Conservation (phyloP, 2,888 invertebrate genomes). For the Bruchidius siliquastri region DNA sequence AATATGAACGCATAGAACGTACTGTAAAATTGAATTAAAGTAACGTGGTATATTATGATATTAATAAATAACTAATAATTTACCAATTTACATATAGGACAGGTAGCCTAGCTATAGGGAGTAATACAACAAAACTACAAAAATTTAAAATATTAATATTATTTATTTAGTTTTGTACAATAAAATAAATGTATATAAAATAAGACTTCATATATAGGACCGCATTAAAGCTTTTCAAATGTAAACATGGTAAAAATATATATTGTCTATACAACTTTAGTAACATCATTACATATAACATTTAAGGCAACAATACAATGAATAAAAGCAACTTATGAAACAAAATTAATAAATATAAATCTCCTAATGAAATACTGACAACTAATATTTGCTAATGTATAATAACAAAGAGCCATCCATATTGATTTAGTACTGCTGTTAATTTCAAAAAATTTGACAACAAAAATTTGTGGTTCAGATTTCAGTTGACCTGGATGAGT, state of each 20-base stretch:
- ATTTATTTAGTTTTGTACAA: constrained; percentile 19
- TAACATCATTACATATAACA: constrained; percentile 27
- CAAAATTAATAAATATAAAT: constrained; percentile 22
- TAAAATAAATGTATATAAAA: constrained; percentile 25
- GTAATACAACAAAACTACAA: no score
- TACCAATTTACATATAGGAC: no score
- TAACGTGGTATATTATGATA: no score
- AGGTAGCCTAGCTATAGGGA: no score
- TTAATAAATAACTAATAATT: no score
- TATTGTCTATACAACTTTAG: constrained; percentile 28
- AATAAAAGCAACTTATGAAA: constrained; percentile 14
- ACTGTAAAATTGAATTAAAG: no score
- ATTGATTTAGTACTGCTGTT: no score
- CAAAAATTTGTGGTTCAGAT: no score
- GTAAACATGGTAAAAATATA: constrained; percentile 29
- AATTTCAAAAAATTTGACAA: neutral
- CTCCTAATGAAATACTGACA: constrained; percentile 1
- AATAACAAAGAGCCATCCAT: neutral
- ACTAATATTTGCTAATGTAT: neutral
- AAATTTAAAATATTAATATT: constrained; percentile 4
- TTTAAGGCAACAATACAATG: constrained; percentile 19
- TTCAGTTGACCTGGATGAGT: no score
- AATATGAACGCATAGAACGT: no score
- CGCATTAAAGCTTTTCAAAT: constrained; percentile 17
- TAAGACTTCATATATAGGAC: constrained; percentile 17